Percentiles rank a stretch among this genome's conserved stretches.
Conservation (phyloP, 2,797 vertebrate genomes). For the Chloroceryle inda region DNA sequence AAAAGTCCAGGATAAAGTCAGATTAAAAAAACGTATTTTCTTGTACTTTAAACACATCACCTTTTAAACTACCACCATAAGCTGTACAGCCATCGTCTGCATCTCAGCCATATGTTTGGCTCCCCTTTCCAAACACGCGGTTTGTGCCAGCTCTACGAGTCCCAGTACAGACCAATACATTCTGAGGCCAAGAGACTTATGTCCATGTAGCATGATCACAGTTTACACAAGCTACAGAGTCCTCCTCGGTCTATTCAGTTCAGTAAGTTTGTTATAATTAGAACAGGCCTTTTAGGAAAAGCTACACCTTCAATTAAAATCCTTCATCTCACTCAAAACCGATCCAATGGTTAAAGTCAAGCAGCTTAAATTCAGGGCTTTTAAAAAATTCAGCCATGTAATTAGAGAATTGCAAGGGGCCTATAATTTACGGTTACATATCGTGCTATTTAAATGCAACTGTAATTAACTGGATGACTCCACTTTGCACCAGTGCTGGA, state of each 20-base stretch:
- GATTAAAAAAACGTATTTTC: background rate
- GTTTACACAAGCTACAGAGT: background rate
- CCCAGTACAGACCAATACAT: background rate
- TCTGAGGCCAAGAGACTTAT: background rate
- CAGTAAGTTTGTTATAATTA: background rate
- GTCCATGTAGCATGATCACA: background rate
- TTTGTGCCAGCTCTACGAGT: background rate
- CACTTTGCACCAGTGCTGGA: background rate
- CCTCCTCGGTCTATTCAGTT: background rate
- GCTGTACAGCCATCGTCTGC: background rate
- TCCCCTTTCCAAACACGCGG: background rate
- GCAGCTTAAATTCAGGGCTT: background rate
- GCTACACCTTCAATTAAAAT: background rate
- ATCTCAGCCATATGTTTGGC: background rate
- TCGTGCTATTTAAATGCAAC: background rate
- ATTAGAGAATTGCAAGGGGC: background rate
- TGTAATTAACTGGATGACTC: slow-evolving; percentile 3
- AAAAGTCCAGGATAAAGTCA: background rate
- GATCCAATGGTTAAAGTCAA: background rate
- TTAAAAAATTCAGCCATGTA: background rate
- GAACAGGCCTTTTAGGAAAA: background rate
- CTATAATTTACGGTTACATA: background rate
- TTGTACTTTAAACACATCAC: background rate
- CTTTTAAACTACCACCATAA: background rate
- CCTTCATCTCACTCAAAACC: background rate